A percentile compares a stretch with the other conserved stretches of the same genome.
These are phyloP conservation scores for Oryzias woworae DNA, from an alignment of 2,113 vertebrate genomes.

Conservation along the genomic window DNA sequence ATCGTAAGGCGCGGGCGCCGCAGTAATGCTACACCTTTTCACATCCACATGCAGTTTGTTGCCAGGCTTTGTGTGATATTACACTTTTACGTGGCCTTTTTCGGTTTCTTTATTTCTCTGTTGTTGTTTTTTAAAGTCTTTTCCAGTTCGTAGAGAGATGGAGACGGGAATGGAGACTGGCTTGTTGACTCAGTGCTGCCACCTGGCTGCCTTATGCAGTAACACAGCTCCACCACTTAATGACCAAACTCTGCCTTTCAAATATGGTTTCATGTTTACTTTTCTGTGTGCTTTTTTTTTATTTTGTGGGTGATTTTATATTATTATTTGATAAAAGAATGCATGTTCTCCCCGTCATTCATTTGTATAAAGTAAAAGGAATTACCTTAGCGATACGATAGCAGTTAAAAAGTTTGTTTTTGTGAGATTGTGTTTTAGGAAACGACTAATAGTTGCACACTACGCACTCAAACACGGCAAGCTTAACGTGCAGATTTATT, in stretches of 20 bases:
- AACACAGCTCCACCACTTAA: slow-evolving; percentile 32
- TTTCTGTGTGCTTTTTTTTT: not conserved
- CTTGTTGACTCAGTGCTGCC: slow-evolving; percentile 44
- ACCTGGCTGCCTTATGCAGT: slow-evolving; percentile 58
- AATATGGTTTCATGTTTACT: slow-evolving; percentile 10
- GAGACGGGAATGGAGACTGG: slow-evolving; percentile 19
- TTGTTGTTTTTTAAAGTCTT: not conserved
- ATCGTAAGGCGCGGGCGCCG: slow-evolving; percentile 64
- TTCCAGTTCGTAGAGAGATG: not conserved
- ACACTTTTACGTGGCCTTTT: slow-evolving; percentile 64
- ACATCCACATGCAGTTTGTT: not conserved
- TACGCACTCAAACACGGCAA: slow-evolving; percentile 31
- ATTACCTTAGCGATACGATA: too few species aligned
- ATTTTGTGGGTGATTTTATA: not conserved
- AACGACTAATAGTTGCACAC: slow-evolving; percentile 28
- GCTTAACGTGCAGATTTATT: slow-evolving; percentile 13
- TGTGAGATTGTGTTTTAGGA: not conserved
- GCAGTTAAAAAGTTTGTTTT: too few species aligned
- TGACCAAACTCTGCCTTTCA: slow-evolving; percentile 54
- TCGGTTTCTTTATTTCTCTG: too few species aligned
- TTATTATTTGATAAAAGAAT: not conserved
- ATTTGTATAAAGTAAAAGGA: not conserved
- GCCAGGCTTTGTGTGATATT: slow-evolving; percentile 17
- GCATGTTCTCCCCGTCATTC: not conserved
- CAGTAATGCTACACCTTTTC: slow-evolving; percentile 18